Evolutionary conservation across 2,797 vertebrate species (phyloP), one percentile per base, ranked within the genome.

Genomic region (Lindbergichthys nudifrons): DNA sequence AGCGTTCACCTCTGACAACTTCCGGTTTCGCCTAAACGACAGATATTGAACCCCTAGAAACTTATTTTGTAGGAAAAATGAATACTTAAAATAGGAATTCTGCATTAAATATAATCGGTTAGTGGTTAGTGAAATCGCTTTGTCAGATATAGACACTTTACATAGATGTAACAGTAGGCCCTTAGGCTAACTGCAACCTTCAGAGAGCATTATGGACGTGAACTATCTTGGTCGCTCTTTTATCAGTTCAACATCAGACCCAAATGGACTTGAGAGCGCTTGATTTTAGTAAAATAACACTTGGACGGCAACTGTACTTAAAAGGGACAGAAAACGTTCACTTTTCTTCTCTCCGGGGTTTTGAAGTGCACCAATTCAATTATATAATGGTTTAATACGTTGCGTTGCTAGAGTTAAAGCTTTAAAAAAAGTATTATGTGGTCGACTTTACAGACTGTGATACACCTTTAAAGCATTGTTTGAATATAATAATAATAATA

Each of bases 161-260:
- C 0, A 43, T 10, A 4, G 8, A 2, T 30, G 2, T 23, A 4
- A 52, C 50, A 13, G 12, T 12, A 8, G 10, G 3, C 6, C 10
- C 5, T 43, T 43, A 16, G 1, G 1, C 3, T 0, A 59, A 23
- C 12, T n/a, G 13, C n/a, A 45, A 1, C 8, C 2, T 16, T 21
- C 5, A 7, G 4, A 3, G 3, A 58, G 12, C 4, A 41, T 14
- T 5, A 0, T 0, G 10, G 12, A 32, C 0, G 47, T 16, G 61
- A 75, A 75, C 64, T 53, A 76, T 84, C 76, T 81, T 82, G 72
- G 19, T 3, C 45, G 5, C 32, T 47, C 21, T 62, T 62, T 13
- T 43, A 50, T 12, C 15, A 10, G 26, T 39, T 48, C 57, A 9
- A 10, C 23, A 15, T 47, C 57, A 32, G 1, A 14, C 12, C 14